Percentiles rank a stretch among this genome's conserved stretches.
These are phyloP conservation scores for Orbicella faveolata DNA, from an alignment of 64 coral and sea anemone species.

Conservation along the genomic window DNA sequence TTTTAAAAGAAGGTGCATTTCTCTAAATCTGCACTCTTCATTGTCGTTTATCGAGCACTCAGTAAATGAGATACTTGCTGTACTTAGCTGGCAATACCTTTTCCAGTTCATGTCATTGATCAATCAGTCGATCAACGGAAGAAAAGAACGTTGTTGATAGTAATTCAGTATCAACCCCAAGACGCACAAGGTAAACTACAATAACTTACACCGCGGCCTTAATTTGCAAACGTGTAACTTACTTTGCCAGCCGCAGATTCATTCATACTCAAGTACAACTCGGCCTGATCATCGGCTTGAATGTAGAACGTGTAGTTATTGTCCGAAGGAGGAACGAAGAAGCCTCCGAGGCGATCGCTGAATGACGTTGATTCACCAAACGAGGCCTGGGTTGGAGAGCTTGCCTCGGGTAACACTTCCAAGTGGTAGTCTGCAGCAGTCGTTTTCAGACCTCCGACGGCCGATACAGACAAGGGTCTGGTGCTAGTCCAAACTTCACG, in stretches of 20 bases:
- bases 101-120: no score
- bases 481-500: constrained; percentile 66
- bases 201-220: no score
- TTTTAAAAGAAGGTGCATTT: no score
- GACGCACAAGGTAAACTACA: no score
- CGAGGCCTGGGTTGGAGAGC: constrained; percentile 38
- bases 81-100: no score
- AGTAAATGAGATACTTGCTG: no score
- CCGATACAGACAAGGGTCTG: constrained; percentile 40
- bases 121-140: no score
- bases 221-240: background rate
- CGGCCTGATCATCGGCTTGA: constrained; percentile 48
- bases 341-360: constrained; percentile 60
- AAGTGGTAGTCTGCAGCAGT: constrained; percentile 45
- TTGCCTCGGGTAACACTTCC: constrained; percentile 45
- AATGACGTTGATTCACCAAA: constrained; percentile 50
- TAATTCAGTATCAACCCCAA: no score
- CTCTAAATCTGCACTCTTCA: no score
- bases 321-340: constrained; percentile 68
- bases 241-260: constrained; percentile 29
- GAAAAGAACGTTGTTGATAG: no score
- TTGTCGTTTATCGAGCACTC: no score
- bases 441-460: constrained; percentile 12
- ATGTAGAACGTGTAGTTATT: constrained; percentile 74
- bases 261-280: constrained; percentile 57